Evolutionary conservation across 2,113 vertebrate genomes (phyloP), one percentile per base, ranked within the genome.

Genomic region (Clarias batrachus): DNA sequence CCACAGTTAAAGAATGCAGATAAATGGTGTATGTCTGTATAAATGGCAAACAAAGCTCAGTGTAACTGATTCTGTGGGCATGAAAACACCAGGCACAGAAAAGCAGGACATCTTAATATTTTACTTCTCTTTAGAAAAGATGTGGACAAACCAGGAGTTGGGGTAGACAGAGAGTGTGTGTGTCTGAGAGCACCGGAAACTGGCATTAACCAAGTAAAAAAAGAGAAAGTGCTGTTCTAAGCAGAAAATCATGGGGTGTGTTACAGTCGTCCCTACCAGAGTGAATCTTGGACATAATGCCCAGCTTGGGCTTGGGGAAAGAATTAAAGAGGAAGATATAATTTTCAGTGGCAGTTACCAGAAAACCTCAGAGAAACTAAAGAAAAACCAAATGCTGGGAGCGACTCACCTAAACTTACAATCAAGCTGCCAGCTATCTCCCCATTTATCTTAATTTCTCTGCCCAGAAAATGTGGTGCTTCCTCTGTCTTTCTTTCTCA

Each of bases 171-270:
- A 60, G 81, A 62, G 54, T 59, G 79, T 48, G 57, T 16, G 70
- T 37, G 70, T 87, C 86, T 66, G 41, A 63, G 60, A 76, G 41
- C 48, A 56, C 13, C 56, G 78, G 78, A 89, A 85, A 85, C 83
- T 85, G 88, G 54, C 71, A 82, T 85, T 87, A 87, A 65, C 79
- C 71, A 82, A 73, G 63, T 73, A 37, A 81, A 89, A 74, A 54
- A 57, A 21, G 70, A 73, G 66, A 85, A 60, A 79, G 60, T 71
- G 79, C 84, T 33, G n/a, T 21, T 76, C 80, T 83, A 56, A 83
- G 87, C 83, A 77, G 84, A 82, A 88, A 88, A 88, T 79, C 63
- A 83, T 63, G 79, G 84, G 79, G 85, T 88, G 87, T 88, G 70
- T 81, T 62, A 70, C 79, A 74, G 84, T 57, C 37, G 25, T 76